Percentiles rank a stretch among this genome's conserved stretches.
Conservation (phyloP, 2,888 invertebrate genomes). For the Spilarctia lutea region DNA sequence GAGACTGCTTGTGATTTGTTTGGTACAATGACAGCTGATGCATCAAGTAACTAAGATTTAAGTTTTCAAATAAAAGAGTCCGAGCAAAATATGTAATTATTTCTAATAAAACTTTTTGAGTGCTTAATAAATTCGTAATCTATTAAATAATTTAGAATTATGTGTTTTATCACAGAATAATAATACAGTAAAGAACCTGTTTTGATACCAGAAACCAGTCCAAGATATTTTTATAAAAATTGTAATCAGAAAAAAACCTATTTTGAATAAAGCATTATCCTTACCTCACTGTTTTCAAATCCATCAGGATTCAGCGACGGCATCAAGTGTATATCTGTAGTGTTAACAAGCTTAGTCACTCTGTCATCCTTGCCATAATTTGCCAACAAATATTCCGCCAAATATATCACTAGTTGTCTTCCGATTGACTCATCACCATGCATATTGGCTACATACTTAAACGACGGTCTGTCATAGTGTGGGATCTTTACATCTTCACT, state of each 20-base stretch:
- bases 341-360: constrained; percentile 92
- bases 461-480: constrained; percentile 92
- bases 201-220: background rate
- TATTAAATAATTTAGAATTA: background rate
- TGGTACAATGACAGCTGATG: too few species aligned
- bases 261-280: constrained; percentile 33
- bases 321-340: constrained; percentile 97
- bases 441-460: constrained; percentile 98
- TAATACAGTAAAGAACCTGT: background rate
- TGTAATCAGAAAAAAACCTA: background rate
- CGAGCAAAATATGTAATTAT: background rate
- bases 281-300: constrained; percentile 93
- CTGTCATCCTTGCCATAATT: constrained; percentile 90
- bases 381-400: constrained; percentile 93
- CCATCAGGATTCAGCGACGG: constrained; percentile 99
- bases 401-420: constrained; percentile 92
- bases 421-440: constrained; percentile 98
- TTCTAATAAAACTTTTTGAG: background rate
- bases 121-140: background rate
- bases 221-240: background rate
- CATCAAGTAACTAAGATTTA: background rate
- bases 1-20: too few species aligned
- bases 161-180: background rate
- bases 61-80: background rate
- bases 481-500: constrained; percentile 88